Conservation (phyloP, 2,797 vertebrate genomes). For the Lutjanus campechanus region DNA sequence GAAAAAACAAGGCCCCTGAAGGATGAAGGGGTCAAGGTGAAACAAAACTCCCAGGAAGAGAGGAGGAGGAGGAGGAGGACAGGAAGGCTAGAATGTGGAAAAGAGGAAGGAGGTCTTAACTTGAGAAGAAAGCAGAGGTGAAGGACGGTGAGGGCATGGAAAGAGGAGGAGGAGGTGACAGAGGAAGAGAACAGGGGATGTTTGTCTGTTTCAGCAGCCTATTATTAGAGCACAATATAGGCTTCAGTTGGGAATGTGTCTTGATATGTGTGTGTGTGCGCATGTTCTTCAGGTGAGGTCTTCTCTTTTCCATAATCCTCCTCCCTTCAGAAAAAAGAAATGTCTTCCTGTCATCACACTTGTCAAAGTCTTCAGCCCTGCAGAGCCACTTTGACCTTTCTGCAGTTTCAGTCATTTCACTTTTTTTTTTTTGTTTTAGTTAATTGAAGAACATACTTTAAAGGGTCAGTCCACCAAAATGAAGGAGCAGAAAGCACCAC, state of each 20-base stretch:
- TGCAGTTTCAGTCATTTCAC: background rate
- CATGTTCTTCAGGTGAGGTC: slow-evolving; percentile 58
- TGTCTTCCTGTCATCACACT: slow-evolving; percentile 17
- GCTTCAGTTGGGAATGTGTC: slow-evolving; percentile 25
- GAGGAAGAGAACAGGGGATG: slow-evolving; percentile 42
- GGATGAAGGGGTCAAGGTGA: background rate
- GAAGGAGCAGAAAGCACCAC: background rate
- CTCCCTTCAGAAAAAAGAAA: background rate
- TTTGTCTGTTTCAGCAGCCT: slow-evolving; percentile 54
- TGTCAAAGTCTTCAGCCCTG: slow-evolving; percentile 4
- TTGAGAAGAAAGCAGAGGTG: background rate
- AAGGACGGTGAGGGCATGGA: slow-evolving; percentile 35
- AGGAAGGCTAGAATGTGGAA: background rate
- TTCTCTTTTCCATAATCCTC: slow-evolving; percentile 21
- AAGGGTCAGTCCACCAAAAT: slow-evolving; percentile 10
- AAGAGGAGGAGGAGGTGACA: slow-evolving; percentile 53
- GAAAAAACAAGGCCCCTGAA: slow-evolving; percentile 6
- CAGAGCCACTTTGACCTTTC: background rate
- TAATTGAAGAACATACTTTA: background rate
- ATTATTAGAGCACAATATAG: slow-evolving; percentile 58
- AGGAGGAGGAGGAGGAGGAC: background rate
- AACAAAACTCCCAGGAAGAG: slow-evolving; percentile 8
- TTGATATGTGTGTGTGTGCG: slow-evolving; percentile 11
- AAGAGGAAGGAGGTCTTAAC: slow-evolving; percentile 15
- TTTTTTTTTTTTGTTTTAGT: background rate